Conservation (phyloP, 2,888 invertebrate species). For the Exephanes ischioxanthus region DNA sequence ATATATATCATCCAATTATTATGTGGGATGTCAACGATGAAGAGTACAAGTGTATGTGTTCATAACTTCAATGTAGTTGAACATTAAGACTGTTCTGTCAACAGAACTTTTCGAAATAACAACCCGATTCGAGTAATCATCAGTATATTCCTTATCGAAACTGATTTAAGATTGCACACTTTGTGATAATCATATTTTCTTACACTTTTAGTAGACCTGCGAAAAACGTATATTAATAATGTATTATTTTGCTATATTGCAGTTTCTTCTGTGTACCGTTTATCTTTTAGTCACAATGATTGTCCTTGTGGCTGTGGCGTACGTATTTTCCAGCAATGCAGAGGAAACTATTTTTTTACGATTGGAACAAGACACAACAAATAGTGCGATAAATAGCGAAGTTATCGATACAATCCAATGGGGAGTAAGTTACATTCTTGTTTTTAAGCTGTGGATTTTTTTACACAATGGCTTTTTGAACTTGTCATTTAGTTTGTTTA, state of each 20-base stretch:
- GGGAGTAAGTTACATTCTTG: slow-evolving; percentile 44
- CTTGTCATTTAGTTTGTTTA: not conserved
- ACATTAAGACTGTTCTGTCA: too few relatives aligned
- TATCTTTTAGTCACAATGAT: slow-evolving; percentile 51
- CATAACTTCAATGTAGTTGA: too few relatives aligned
- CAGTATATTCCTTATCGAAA: too few relatives aligned
- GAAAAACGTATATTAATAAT: not conserved
- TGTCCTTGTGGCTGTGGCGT: slow-evolving; percentile 19
- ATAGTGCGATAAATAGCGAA: slow-evolving; percentile 20
- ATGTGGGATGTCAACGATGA: too few relatives aligned
- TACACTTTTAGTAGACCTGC: not conserved
- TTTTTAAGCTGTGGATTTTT: not conserved
- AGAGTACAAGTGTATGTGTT: too few relatives aligned
- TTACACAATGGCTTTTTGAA: not conserved
- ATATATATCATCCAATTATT: not conserved
- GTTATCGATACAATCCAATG: slow-evolving; percentile 48
- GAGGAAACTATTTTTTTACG: slow-evolving; percentile 38
- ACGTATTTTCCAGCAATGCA: slow-evolving; percentile 31
- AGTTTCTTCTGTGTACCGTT: slow-evolving; percentile 54
- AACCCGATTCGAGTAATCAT: too few relatives aligned
- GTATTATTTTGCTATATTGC: slow-evolving; percentile 19
- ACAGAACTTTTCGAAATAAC: too few relatives aligned
- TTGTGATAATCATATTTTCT: too few relatives aligned
- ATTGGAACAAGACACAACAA: slow-evolving; percentile 41
- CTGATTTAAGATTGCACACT: too few relatives aligned